Base-by-base conservation (phyloP, 2,797 vertebrate species). In the Enteromius unitaeniatus region DNA sequence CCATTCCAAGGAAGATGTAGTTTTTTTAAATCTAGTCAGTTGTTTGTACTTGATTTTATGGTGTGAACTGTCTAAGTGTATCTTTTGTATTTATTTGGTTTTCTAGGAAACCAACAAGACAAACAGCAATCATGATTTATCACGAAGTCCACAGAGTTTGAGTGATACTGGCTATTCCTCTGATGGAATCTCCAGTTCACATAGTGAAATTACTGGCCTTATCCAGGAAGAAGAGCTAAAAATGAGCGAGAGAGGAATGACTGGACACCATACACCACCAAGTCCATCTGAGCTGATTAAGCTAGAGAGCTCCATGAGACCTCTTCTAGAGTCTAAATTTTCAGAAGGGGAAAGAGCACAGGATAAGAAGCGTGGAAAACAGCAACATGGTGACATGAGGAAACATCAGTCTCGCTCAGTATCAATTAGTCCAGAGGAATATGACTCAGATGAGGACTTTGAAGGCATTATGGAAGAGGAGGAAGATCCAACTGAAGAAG, bases 151-250 rank as follows among this genome's bases (percentile, higher is more conserved):
- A 58, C 98, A 99, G 92, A 99, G 98, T 92, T 95, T 98, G 87
- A 99, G 98, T 0, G 98, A 99, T 92, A 99, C 98, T 0, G 98
- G 98, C 75, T 99, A 99, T 88, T 99, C 98, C 72, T 99, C 98
- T 0, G 98, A 99, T 0, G 98, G 98, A 60, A 95, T 99, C 91
- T 99, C 98, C 78, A 99, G 98, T 91, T 99, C 98, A 0, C 98
- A 99, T 87, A 99, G 98, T 34, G 98, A 99, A 94, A 99, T 99
- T 91, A 99, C 97, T 0, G 97, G 97, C 64, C 92, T 99, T 51
- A 97, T 99, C 85, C 97, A 97, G 89, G 98, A 99, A 86, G 98
- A 99, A 78, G 97, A 96, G 87, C 97, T 99, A 89, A 98, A 98
- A 88, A 91, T 99, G 81, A 98, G 96, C 42, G 95, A 96, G 85